Evolutionary conservation across 1,140 invertebrate genomes (phyloP).

Genomic region (Caenorhabditis briggsae): DNA sequence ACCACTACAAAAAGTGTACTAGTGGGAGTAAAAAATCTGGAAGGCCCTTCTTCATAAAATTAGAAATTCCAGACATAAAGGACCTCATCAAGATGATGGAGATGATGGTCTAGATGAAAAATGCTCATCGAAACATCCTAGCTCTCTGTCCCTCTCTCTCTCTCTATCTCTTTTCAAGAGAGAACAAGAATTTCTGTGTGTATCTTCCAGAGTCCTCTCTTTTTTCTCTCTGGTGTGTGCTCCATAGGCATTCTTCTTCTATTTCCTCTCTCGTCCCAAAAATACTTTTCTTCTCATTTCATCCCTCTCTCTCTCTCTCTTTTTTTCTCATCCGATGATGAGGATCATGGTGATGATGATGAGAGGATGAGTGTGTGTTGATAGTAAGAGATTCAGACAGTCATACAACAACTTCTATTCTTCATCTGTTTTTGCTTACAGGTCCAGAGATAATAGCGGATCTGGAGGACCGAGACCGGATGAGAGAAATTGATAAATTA

Average conservation of each 20-base stretch:
- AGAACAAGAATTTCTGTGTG: conserved; percentile 22
- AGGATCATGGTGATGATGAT: conserved; percentile 38
- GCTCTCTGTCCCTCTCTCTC: conserved; percentile 12
- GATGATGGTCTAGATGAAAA: conserved; percentile 38
- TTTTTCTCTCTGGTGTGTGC: conserved; percentile 32
- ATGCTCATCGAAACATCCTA: conserved; percentile 48
- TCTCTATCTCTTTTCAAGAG: background rate
- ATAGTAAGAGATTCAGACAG: conserved; percentile 36
- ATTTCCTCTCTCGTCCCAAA: background rate
- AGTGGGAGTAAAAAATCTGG: background rate
- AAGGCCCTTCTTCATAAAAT: background rate
- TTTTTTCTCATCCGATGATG: background rate
- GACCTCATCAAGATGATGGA: background rate
- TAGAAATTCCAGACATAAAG: conserved; percentile 43
- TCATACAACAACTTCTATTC: conserved; percentile 2
- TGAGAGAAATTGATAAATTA: conserved; percentile 42
- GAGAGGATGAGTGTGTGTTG: conserved; percentile 6
- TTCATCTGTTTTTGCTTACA: conserved; percentile 31
- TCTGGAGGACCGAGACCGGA: background rate
- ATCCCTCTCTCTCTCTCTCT: conserved; percentile 11
- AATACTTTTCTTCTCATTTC: conserved; percentile 11
- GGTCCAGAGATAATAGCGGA: background rate
- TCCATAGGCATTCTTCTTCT: conserved; percentile 51
- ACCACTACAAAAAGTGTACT: background rate
- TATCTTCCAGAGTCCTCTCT: conserved; percentile 23